A percentile compares a stretch with the other conserved stretches of the same genome.
Conservation (phyloP, 2,888 invertebrate genomes). For the Drosophila kokeensis region DNA sequence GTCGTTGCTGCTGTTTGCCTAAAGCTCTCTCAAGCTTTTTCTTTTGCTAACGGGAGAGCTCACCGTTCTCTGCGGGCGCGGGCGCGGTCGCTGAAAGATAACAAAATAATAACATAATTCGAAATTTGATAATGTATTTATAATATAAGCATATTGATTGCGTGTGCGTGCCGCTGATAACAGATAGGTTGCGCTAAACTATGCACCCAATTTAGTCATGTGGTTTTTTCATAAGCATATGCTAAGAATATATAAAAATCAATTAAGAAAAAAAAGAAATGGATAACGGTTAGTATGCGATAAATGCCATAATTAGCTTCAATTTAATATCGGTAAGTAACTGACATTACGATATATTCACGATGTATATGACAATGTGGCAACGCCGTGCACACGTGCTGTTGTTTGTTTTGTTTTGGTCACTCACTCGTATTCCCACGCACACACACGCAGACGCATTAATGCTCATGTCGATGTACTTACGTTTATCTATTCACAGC, state of each 20-base stretch:
- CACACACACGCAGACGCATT: not conserved
- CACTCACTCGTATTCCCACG: not conserved
- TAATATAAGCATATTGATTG: slow-evolving; percentile 23
- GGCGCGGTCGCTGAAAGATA: slow-evolving; percentile 14
- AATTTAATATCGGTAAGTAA: not conserved
- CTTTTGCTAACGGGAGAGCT: not conserved
- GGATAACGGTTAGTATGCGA: slow-evolving; percentile 27
- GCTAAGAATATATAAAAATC: not conserved
- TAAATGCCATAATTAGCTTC: slow-evolving; percentile 1
- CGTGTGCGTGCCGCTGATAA: slow-evolving; percentile 34
- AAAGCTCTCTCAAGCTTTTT: slow-evolving; percentile 7
- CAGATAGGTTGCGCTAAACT: not conserved
- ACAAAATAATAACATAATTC: slow-evolving; percentile 15
- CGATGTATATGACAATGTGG: slow-evolving; percentile 19
- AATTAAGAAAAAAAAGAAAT: not conserved
- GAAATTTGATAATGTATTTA: slow-evolving; percentile 12
- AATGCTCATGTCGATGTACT: not conserved
- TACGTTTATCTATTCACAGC: slow-evolving; percentile 21
- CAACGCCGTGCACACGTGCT: slow-evolving; percentile 26
- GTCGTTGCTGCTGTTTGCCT: not conserved
- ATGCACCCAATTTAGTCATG: slow-evolving; percentile 13
- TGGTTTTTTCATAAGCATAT: not conserved
- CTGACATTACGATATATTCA: slow-evolving; percentile 1
- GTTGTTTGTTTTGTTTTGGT: not conserved
- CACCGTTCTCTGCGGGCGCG: not conserved